These are phyloP conservation scores for Ellobius talpinus DNA, from an alignment of 2,113 vertebrate species.

Conservation along the genomic window DNA sequence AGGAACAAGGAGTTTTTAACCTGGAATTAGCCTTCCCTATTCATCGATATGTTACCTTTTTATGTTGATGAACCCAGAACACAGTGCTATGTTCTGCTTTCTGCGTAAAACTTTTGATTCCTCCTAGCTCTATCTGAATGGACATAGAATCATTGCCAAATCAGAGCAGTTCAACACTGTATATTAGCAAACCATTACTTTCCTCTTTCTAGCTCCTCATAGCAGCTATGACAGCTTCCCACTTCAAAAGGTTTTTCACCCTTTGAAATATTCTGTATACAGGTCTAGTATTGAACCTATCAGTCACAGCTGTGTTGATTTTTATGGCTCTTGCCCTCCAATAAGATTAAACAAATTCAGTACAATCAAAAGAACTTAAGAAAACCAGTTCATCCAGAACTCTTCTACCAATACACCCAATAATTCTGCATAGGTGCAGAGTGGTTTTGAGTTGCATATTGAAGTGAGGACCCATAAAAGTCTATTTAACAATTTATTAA, in stretches of 20 bases:
- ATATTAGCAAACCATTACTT: background rate
- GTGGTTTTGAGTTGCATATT: background rate
- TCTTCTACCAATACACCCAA: background rate
- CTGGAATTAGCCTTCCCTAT: accelerated
- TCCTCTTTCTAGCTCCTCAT: background rate
- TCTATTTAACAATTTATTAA: too few species aligned
- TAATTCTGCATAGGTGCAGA: background rate
- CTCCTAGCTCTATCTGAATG: background rate
- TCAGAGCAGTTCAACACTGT: background rate
- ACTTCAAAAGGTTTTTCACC: background rate
- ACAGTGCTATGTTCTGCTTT: background rate
- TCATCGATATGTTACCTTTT: background rate
- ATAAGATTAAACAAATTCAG: background rate
- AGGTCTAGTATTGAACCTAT: background rate
- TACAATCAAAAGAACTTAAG: conserved; percentile 1
- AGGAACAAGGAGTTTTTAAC: background rate
- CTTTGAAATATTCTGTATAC: conserved; percentile 48
- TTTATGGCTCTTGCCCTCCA: background rate
- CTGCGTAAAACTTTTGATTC: background rate
- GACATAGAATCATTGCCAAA: background rate
- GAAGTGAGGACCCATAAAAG: too few species aligned
- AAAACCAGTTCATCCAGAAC: background rate
- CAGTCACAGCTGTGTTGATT: background rate
- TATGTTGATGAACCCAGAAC: too few species aligned
- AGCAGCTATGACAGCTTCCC: conserved; percentile 6